Percentiles rank a stretch among this genome's conserved stretches.
Conservation (phyloP, 2,797 vertebrate species). For the Cirrhinus mrigala region DNA sequence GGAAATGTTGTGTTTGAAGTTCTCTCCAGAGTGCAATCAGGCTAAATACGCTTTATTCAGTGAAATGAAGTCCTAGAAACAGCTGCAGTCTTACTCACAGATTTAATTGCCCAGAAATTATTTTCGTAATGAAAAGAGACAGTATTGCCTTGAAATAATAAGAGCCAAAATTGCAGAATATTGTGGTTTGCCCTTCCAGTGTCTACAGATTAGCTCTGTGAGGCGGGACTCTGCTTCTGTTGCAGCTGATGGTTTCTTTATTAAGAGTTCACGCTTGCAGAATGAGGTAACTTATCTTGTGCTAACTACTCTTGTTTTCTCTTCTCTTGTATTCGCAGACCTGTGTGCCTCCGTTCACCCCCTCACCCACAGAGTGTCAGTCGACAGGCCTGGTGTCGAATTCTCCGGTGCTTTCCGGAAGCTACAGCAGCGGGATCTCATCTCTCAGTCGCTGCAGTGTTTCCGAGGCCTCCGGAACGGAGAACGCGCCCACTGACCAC, state of each 20-base stretch:
- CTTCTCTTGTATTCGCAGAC: conserved; percentile 74
- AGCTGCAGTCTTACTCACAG: conserved; percentile 15
- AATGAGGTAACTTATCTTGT: neutral
- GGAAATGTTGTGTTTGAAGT: conserved; percentile 18
- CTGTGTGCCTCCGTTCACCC: conserved; percentile 87
- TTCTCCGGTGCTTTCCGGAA: conserved; percentile 93
- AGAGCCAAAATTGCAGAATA: conserved; percentile 3
- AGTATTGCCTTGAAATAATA: conserved; percentile 22
- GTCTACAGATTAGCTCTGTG: neutral
- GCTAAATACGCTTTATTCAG: conserved; percentile 28
- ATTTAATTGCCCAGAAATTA: conserved; percentile 41
- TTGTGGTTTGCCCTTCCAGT: conserved; percentile 28
- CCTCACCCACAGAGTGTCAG: conserved; percentile 94
- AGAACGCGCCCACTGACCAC: conserved; percentile 80
- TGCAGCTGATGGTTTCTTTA: neutral
- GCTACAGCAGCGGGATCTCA: conserved; percentile 98
- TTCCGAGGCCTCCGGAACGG: conserved; percentile 93
- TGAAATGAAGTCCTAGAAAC: conserved; percentile 29
- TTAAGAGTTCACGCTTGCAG: neutral
- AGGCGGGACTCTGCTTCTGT: conserved; percentile 3
- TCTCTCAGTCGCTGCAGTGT: conserved; percentile 96
- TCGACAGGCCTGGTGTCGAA: conserved; percentile 89
- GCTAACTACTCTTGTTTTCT: neutral
- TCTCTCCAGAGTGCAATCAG: conserved; percentile 31
- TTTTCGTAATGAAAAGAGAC: conserved; percentile 30